Percentiles rank a stretch among this genome's conserved stretches.
Evolutionary conservation across 2,888 invertebrate genomes (phyloP).

Genomic region (Pyralis farinalis): DNA sequence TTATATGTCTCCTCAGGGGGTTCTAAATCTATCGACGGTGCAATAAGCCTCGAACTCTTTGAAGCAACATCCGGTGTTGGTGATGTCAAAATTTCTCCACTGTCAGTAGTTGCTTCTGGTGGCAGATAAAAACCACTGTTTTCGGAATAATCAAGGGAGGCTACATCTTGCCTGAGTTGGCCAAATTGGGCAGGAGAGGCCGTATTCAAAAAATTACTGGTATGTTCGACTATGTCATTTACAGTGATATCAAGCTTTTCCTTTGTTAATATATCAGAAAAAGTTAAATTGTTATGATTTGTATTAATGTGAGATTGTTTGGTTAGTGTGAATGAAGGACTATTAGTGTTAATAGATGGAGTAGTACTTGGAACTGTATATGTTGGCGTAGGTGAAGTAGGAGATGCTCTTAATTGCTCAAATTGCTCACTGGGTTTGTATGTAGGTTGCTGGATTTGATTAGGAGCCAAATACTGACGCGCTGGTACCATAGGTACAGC

Average conservation of each 20-base stretch:
- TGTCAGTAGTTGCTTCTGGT: constrained; percentile 34
- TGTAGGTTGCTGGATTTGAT: constrained; percentile 27
- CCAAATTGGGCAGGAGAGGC: constrained; percentile 42
- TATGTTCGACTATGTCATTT: constrained; percentile 62
- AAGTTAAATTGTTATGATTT: constrained; percentile 54
- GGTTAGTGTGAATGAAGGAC: constrained; percentile 32
- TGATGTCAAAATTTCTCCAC: constrained; percentile 53
- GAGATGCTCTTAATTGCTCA: constrained; percentile 33
- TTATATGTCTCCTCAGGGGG: constrained; percentile 46
- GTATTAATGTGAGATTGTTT: constrained; percentile 36
- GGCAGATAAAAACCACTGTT: constrained; percentile 41
- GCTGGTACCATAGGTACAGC: constrained; percentile 29
- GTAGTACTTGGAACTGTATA: constrained; percentile 21
- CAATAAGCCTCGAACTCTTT: constrained; percentile 45
- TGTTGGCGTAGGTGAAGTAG: constrained; percentile 33
- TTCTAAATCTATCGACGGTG: constrained; percentile 48
- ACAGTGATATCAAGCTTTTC: constrained; percentile 65
- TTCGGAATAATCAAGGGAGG: constrained; percentile 36
- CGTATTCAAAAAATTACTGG: constrained; percentile 49
- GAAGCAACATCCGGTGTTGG: constrained; percentile 31
- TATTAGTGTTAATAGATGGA: constrained; percentile 18
- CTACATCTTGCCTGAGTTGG: constrained; percentile 37
- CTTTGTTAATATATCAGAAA: constrained; percentile 63
- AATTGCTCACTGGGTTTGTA: constrained; percentile 39
- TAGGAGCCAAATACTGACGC: constrained; percentile 49